Evolutionary conservation across 2,888 invertebrate genomes (phyloP).

Genomic region (Coenonympha arcania): DNA sequence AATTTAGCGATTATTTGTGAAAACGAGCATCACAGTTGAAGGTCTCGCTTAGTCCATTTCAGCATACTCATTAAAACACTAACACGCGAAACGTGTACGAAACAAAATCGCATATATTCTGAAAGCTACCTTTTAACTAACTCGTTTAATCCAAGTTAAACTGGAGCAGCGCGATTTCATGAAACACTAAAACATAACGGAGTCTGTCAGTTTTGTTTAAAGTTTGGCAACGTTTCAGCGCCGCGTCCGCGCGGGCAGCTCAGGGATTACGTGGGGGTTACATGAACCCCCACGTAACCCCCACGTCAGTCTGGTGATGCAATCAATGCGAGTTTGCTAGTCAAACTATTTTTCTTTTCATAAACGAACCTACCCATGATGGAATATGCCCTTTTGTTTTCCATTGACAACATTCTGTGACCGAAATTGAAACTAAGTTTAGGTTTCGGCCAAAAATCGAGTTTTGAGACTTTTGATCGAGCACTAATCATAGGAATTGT

Average conservation of each 20-base stretch:
- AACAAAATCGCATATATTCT: neutral
- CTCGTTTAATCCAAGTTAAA: conserved; percentile 6
- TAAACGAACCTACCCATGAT: too few relatives aligned
- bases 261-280: too few relatives aligned
- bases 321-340: neutral
- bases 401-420: too few relatives aligned
- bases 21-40: too few relatives aligned
- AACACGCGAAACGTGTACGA: neutral
- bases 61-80: neutral
- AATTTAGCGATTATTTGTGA: too few relatives aligned
- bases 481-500: too few relatives aligned
- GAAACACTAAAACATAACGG: conserved; percentile 7
- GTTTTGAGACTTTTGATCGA: too few relatives aligned
- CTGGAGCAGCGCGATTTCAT: conserved; percentile 6
- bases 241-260: conserved; percentile 5
- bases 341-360: too few relatives aligned
- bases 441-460: too few relatives aligned
- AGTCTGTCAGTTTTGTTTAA: conserved; percentile 11
- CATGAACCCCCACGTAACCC: too few relatives aligned
- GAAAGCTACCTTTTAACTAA: neutral
- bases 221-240: conserved; percentile 9
- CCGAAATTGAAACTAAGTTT: too few relatives aligned
- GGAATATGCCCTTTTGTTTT: too few relatives aligned
- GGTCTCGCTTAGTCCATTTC: neutral
- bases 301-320: neutral